phyloP scores from a whole-genome alignment of 2,888 invertebrate species.

The Dicyrtoma fusca region DNA sequence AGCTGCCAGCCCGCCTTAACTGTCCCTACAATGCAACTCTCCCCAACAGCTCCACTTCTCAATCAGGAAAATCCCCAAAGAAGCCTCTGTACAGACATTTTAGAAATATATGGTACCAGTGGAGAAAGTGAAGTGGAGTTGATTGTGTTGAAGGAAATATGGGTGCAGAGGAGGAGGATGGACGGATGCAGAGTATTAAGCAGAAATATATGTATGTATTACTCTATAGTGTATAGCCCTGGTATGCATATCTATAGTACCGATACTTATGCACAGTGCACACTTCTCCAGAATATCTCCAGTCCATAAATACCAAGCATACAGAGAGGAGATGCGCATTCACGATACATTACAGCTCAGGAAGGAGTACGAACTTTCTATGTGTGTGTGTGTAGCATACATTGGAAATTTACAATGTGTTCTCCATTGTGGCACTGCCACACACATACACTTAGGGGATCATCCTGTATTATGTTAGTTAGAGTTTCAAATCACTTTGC shows the following conservation, averaged over 20 bases:
- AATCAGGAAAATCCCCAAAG: not conserved
- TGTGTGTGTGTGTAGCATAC: too few relatives aligned
- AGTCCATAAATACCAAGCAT: not conserved
- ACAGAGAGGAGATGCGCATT: not conserved
- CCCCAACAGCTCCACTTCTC: not conserved
- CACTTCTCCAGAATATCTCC: too few relatives aligned
- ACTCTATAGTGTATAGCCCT: too few relatives aligned
- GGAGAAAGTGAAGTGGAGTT: not conserved
- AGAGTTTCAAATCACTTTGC: too few relatives aligned
- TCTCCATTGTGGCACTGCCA: too few relatives aligned
- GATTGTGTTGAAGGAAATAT: not conserved
- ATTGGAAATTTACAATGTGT: too few relatives aligned
- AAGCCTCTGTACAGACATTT: not conserved
- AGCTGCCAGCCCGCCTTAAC: too few relatives aligned
- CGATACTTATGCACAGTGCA: too few relatives aligned
- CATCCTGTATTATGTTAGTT: too few relatives aligned
- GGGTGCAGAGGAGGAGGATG: not conserved
- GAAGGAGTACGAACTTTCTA: not conserved
- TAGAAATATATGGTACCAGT: too few relatives aligned
- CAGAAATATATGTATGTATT: not conserved
- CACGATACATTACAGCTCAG: not conserved
- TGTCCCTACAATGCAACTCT: not conserved
- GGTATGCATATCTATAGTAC: too few relatives aligned
- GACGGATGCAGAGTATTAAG: not conserved
- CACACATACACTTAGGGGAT: too few relatives aligned